Evolutionary conservation across 2,113 vertebrate species (phyloP).

Genomic region (Mixornis gularis): DNA sequence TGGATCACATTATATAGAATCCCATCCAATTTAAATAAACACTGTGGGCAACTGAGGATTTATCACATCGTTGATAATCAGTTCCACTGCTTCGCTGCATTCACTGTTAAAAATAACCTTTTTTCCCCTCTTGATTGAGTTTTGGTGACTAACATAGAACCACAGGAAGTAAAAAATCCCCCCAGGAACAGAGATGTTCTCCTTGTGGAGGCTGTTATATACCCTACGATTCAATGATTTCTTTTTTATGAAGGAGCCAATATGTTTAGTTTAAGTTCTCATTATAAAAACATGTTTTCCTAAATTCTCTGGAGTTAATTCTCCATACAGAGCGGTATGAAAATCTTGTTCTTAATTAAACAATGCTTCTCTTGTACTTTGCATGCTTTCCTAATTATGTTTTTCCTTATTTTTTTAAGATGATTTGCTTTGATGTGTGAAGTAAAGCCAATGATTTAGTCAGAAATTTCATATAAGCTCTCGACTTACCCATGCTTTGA

Average conservation of each 20-base stretch:
- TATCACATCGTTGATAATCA: background rate
- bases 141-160: constrained; percentile 14
- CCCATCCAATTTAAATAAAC: constrained; percentile 9
- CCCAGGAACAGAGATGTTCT: background rate
- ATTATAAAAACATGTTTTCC: constrained; percentile 23
- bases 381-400: constrained; percentile 28
- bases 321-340: background rate
- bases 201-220: background rate
- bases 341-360: constrained; percentile 50
- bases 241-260: background rate
- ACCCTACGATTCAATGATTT: background rate
- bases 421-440: constrained; percentile 16
- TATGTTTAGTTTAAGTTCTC: constrained; percentile 26
- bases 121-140: background rate
- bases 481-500: background rate
- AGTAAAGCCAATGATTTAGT: background rate
- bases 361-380: constrained; percentile 14
- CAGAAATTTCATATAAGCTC: background rate
- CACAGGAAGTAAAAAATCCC: background rate
- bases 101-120: background rate
- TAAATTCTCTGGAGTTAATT: constrained; percentile 39
- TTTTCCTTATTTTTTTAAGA: background rate
- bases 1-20: background rate
- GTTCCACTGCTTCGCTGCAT: background rate
- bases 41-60: background rate